Conservation (phyloP, 2,113 vertebrate species). For the Hyperopisus bebe region DNA sequence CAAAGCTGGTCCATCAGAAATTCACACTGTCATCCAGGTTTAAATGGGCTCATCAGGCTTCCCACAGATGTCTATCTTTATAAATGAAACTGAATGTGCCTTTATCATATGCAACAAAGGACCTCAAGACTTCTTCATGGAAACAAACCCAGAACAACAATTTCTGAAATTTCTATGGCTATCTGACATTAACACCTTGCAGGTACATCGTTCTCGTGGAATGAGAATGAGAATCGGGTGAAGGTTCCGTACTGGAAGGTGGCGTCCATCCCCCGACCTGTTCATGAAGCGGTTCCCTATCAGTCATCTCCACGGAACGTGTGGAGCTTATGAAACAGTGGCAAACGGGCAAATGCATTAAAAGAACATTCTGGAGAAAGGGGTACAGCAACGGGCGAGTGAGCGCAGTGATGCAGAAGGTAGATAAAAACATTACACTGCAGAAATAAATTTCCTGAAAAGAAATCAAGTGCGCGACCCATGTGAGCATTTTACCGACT, state of each 20-base stretch:
- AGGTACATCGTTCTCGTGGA: background rate
- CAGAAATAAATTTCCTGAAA: slow-evolving; percentile 8
- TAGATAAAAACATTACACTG: slow-evolving; percentile 8
- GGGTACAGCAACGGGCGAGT: background rate
- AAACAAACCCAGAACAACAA: background rate
- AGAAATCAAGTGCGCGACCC: background rate
- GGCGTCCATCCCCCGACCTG: background rate
- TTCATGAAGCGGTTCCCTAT: background rate
- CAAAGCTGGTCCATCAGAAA: background rate
- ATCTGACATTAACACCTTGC: background rate
- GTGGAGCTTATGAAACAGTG: background rate
- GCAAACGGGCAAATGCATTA: background rate
- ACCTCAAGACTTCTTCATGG: background rate
- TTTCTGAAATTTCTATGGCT: background rate
- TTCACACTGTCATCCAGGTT: background rate
- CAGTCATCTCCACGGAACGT: background rate
- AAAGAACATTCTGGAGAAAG: background rate
- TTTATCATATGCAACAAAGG: background rate
- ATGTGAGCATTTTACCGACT: background rate
- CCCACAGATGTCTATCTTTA: background rate
- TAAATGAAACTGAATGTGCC: background rate
- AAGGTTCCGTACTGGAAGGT: background rate
- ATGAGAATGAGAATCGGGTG: background rate
- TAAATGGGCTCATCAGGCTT: background rate
- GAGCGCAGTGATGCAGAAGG: background rate